Evolutionary conservation across 92 coral and sea anemone genomes (phyloP), one percentile per base, ranked within the genome.

Genomic region (Parazoanthus atlanticus): DNA sequence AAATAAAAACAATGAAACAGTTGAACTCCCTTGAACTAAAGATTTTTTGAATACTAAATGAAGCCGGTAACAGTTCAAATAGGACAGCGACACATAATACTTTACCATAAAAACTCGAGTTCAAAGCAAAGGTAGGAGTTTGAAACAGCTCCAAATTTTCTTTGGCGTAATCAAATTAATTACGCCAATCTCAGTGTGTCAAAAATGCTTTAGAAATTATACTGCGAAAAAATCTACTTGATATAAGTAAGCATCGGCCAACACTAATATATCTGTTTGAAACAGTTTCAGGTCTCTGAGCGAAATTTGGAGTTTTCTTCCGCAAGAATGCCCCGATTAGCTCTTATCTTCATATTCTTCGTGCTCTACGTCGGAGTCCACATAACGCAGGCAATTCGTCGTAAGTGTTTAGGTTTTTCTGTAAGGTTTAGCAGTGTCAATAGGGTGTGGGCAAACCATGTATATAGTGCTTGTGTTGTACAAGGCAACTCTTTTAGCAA

Each of bases 241-340:
- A 32, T 31, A 31, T 28, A 29, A 31, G 77, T 72, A 72, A 31
- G 40, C 36, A 16, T 12, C 40, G 6, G 36, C 23, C 23, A 25
- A 13, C 9, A 16, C 33, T 21, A 71, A 21, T 32, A 13, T 8
- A 8, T 73, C 8, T 13, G 5, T 73, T 73, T 73, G 76, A 19
- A 13, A 73, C 23, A 73, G 43, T 73, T 73, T 73, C 77, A 73
- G 77, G 77, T 73, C 77, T 16, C 3, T 12, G 77, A 30, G 77
- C 23, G 43, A 15, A 73, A 15, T 73, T 73, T 73, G 16, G 77
- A 73, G 77, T 7, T 19, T 15, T 73, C 77, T 73, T 21, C 43
- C 38, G 77, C 21, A 73, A 21, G 23, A 11, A 73, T 73, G 77
- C 25, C 43, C 16, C 38, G 77, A 38, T 32, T 32, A 1, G 77